A percentile compares a stretch with the other conserved stretches of the same genome.
Evolutionary conservation across 2,888 invertebrate species (phyloP).

Genomic region (Cepaea hortensis): DNA sequence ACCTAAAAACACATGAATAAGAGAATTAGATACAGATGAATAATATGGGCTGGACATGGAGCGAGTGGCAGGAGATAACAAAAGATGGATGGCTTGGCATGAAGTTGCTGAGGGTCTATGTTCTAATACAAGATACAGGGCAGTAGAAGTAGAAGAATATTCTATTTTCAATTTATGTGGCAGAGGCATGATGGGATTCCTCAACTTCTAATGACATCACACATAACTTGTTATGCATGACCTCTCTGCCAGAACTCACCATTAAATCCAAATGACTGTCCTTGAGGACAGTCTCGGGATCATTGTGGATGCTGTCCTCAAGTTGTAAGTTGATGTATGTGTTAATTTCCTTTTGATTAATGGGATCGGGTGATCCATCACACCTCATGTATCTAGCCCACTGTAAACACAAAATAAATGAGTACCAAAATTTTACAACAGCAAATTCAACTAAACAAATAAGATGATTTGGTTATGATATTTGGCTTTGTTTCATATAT

Average conservation of each 20-base stretch:
- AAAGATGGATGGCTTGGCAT: too few species aligned
- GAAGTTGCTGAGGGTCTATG: too few species aligned
- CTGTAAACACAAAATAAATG: conserved; percentile 52
- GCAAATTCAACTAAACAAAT: neutral
- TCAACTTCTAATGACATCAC: too few species aligned
- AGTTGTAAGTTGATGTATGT: conserved; percentile 74
- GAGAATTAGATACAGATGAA: too few species aligned
- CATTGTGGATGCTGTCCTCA: conserved; percentile 66
- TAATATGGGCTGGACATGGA: too few species aligned
- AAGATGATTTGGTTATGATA: neutral
- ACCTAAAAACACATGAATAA: too few species aligned
- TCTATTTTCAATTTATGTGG: too few species aligned
- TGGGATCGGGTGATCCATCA: conserved; percentile 76
- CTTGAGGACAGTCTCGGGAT: conserved; percentile 68
- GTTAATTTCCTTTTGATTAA: conserved; percentile 74
- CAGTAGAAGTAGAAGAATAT: too few species aligned
- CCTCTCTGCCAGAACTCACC: conserved; percentile 57
- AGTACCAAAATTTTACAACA: neutral
- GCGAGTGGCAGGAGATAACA: too few species aligned
- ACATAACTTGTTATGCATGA: neutral
- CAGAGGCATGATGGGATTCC: too few species aligned
- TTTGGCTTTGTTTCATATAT: too few species aligned
- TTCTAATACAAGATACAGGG: too few species aligned
- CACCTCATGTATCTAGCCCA: conserved; percentile 76
- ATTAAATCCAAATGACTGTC: conserved; percentile 69